Evolutionary conservation across 2,888 invertebrate genomes (phyloP), one percentile per base, ranked within the genome.

Genomic region (Drosophila parthenogenetica): DNA sequence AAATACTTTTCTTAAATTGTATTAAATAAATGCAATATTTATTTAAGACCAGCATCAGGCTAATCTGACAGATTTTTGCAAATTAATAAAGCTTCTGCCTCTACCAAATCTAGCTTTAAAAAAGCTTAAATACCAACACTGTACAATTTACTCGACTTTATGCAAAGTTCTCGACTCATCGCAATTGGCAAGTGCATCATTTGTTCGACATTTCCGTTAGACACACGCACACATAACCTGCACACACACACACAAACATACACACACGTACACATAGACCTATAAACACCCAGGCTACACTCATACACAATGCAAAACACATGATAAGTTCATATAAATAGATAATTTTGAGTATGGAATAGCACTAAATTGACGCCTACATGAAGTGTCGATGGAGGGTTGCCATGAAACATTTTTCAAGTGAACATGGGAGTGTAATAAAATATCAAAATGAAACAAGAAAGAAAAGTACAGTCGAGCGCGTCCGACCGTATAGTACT

Each of bases 191-290:
- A 69, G 55, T 80, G 67, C 53, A 54, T 59, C 59, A 66, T 61
- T 69, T 77, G 81, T 77, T 66, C 58, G 60, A 73, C 81, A 79
- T 81, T 66, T 79, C 84, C 84, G 69, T 53, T 62, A 43, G 19
- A 62, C 16, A 43, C 22, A 46, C 42, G 49, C 40, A 17, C 35
- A 37, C 25, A 50, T 42, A 46, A n/a, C 57, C 19, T 53, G 37
- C 39, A 43, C 54, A 46, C 11, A 25, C 40, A 39, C 25, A 48
- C 19, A 61, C 29, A 8, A 57, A 66, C 45, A 22, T 22, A 35
- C 22, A 45, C 51, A 17, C 61, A 43, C 29, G 40, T 48, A 40
- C 11, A 29, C 46, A 50, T 22, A 49, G 8, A 29, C 29, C 29
- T 29, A 5, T 29, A 13, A n/a, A 58, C 17, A 13, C 55, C 48